Base-by-base conservation (phyloP, 2,797 vertebrate species). In the Crypturellus tataupa region DNA sequence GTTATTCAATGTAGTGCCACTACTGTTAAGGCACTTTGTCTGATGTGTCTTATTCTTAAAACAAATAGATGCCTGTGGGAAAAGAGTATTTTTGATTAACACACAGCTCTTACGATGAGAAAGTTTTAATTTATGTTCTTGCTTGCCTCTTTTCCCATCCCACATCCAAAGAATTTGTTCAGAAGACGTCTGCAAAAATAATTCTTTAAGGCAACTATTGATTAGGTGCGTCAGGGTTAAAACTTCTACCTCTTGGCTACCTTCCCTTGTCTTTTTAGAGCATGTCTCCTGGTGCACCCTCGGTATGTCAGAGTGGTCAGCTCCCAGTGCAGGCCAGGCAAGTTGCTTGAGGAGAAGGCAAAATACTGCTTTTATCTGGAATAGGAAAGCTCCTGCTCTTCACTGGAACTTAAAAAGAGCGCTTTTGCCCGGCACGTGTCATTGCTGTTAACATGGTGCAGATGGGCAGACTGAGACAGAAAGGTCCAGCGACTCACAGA, bases 131-230 rank as follows among this genome's bases (percentile, higher is more conserved):
- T 83, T 44, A 37, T 58, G 40, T 64, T 56, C 42, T 63, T 2
- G 1, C 76, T 89, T 86, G 27, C 40, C 33, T 89, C n/a, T 63
- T 82, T 80, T 1, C 0, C 37, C 29, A 53, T 7, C 29, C 21
- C 15, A 10, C 27, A 84, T 11, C 25, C 47, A 10, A 85, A 83
- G 31, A 78, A 59, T 73, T 88, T 93, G 49, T 78, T 65, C 64
- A 65, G 69, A 68, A 39, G 39, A 35, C 9, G n/a, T 78, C 46
- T 83, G 75, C 68, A 89, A 72, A 83, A 85, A 59, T 56, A 76
- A 75, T 59, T 46, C 67, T 92, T 92, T 91, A 67, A 81, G 80
- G 77, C 44, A 89, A 18, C 12, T 70, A 56, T 42, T 85, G 84
- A 82, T 87, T 56, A 47, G 21, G 68, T 42, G 49, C 60, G 20